Evolutionary conservation across 2,888 invertebrate species (phyloP).

Genomic region (Scaptomyza cyrtandrae): DNA sequence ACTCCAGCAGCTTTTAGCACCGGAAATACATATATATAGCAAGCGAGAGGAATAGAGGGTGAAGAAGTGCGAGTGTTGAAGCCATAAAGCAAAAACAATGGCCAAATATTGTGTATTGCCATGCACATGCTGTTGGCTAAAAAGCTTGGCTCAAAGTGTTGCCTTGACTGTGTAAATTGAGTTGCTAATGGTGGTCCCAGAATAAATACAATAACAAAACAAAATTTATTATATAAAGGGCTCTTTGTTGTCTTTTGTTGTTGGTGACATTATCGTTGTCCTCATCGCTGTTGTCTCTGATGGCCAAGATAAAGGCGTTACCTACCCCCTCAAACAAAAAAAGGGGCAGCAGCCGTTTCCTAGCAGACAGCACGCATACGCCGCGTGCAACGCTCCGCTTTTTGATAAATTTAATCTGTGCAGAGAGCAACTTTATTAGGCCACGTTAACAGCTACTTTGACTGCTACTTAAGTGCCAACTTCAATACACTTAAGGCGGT

Average conservation of each 20-base stretch:
- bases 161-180: conserved; percentile 69
- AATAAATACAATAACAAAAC: conserved; percentile 47
- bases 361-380: conserved; percentile 56
- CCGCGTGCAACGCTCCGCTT: conserved; percentile 30
- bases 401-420: conserved; percentile 56
- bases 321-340: neutral
- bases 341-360: conserved; percentile 48
- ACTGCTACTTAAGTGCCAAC: conserved; percentile 74
- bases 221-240: conserved; percentile 17
- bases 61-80: conserved; percentile 4
- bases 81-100: conserved; percentile 54
- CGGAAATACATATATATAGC: conserved; percentile 41
- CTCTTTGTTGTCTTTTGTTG: conserved; percentile 24
- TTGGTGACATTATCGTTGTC: conserved; percentile 41
- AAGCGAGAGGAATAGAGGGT: neutral
- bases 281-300: conserved; percentile 25
- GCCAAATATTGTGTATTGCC: conserved; percentile 71
- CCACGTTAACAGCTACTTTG: conserved; percentile 77
- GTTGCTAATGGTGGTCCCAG: conserved; percentile 68
- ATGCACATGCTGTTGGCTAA: conserved; percentile 25
- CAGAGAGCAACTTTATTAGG: conserved; percentile 74
- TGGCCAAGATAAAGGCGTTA: conserved; percentile 44
- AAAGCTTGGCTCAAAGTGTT: conserved; percentile 47
- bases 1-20: conserved; percentile 66
- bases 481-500: conserved; percentile 66